phyloP scores from a whole-genome alignment of 2,797 vertebrate species.

The Scarus forsteni region DNA sequence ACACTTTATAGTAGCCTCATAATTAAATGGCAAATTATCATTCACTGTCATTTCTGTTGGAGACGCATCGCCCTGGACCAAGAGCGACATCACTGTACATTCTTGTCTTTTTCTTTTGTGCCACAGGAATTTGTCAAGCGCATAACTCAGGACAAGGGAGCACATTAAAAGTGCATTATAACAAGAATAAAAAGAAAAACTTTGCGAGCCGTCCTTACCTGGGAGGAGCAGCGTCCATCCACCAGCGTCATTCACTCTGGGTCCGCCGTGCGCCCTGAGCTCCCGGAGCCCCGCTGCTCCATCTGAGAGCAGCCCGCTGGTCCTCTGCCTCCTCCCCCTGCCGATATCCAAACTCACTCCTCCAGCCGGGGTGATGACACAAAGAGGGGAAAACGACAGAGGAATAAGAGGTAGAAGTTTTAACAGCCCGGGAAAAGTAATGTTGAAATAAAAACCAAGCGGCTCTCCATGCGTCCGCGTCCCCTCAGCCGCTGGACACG shows the following conservation, averaged over 20 bases:
- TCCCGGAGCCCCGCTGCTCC: slow-evolving; percentile 76
- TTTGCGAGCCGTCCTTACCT: slow-evolving; percentile 71
- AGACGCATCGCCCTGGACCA: slow-evolving; percentile 41
- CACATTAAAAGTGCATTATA: slow-evolving; percentile 42
- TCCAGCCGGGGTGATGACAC: slow-evolving; percentile 19
- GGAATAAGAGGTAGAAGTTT: slow-evolving; percentile 52
- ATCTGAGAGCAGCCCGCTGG: slow-evolving; percentile 73
- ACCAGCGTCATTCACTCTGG: slow-evolving; percentile 72
- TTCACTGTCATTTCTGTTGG: slow-evolving; percentile 2
- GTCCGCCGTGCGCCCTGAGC: slow-evolving; percentile 76
- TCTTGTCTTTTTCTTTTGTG: slow-evolving; percentile 52
- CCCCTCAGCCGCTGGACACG: slow-evolving; percentile 66
- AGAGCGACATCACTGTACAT: slow-evolving; percentile 46
- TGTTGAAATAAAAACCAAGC: slow-evolving; percentile 39
- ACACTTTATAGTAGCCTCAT: slow-evolving; percentile 7
- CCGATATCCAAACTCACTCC: slow-evolving; percentile 72
- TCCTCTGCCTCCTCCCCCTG: slow-evolving; percentile 54
- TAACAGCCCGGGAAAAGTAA: slow-evolving; percentile 61
- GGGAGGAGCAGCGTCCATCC: slow-evolving; percentile 77
- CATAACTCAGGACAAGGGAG: slow-evolving; percentile 36
- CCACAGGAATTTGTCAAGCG: slow-evolving; percentile 25
- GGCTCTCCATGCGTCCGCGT: slow-evolving; percentile 52
- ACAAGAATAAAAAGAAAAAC: slow-evolving; percentile 48
- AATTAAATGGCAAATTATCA: neutral
- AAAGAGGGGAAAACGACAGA: neutral